Conservation (phyloP, 1,140 invertebrate species). For the Drosophila equinoxialis region DNA sequence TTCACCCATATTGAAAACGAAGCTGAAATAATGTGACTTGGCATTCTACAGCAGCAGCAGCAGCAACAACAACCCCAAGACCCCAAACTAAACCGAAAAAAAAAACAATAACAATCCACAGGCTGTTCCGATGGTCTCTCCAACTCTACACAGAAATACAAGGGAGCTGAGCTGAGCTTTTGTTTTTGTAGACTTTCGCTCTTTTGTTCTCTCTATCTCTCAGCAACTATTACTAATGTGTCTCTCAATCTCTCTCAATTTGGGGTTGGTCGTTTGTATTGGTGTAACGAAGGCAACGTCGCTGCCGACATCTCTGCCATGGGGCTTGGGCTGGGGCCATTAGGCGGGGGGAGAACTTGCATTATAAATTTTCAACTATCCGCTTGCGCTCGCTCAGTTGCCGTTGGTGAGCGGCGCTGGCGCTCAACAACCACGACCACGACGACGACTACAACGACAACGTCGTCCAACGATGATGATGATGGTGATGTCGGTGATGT, state of each 20-base stretch:
- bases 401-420: conserved; percentile 58
- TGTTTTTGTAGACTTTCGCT: conserved; percentile 55
- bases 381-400: conserved; percentile 61
- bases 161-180: conserved; percentile 55
- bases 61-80: conserved; percentile 36
- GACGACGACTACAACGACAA: no score
- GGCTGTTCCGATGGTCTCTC: conserved; percentile 39
- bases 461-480: neutral
- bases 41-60: conserved; percentile 41
- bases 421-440: neutral
- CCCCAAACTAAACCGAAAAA: conserved; percentile 50
- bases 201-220: conserved; percentile 26
- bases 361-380: conserved; percentile 69
- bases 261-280: conserved; percentile 31
- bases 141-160: conserved; percentile 47
- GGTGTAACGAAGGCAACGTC: conserved; percentile 37
- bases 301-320: conserved; percentile 15
- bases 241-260: conserved; percentile 24
- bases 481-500: conserved; percentile 4
- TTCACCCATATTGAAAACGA: conserved; percentile 52
- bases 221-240: conserved; percentile 7
- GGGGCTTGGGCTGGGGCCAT: conserved; percentile 47
- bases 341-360: conserved; percentile 39
- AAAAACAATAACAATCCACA: conserved; percentile 77
- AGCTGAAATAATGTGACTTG: conserved; percentile 63